These are phyloP conservation scores for Chironomus tentans DNA, from an alignment of 2,888 invertebrate species.

Conservation along the genomic window DNA sequence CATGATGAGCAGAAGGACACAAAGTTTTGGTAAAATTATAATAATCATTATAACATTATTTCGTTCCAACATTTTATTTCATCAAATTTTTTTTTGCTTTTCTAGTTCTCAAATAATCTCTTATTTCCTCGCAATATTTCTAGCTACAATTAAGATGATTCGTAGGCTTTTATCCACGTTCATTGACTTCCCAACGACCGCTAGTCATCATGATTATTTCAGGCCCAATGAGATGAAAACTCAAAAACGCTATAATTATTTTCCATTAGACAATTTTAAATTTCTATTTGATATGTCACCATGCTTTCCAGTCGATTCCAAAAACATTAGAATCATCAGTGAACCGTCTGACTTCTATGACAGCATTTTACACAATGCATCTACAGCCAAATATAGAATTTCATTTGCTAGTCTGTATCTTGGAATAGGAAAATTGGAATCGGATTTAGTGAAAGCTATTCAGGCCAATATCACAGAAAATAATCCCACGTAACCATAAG, in stretches of 20 bases:
- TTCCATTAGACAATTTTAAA: slow-evolving; percentile 47
- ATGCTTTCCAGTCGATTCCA: slow-evolving; percentile 58
- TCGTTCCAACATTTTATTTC: not conserved
- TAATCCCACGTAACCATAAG: no score
- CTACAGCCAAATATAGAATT: slow-evolving; percentile 58
- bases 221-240: not conserved
- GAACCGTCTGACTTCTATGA: slow-evolving; percentile 72
- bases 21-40: not conserved
- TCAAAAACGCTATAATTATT: slow-evolving; percentile 14
- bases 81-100: not conserved
- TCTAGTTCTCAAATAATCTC: not conserved
- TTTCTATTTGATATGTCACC: slow-evolving; percentile 56
- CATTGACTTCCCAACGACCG: slow-evolving; percentile 32
- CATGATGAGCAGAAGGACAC: not conserved
- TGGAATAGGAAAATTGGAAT: slow-evolving; percentile 79
- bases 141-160: slow-evolving; percentile 29
- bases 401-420: slow-evolving; percentile 86
- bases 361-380: slow-evolving; percentile 57
- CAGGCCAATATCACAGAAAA: slow-evolving; percentile 48
- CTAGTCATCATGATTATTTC: not conserved
- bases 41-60: not conserved
- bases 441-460: slow-evolving; percentile 61
- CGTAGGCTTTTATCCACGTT: slow-evolving; percentile 39
- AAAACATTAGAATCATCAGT: slow-evolving; percentile 61
- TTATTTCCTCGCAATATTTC: not conserved